Base-by-base conservation (phyloP, 2,888 invertebrate genomes). In the Onchidella celtica region DNA sequence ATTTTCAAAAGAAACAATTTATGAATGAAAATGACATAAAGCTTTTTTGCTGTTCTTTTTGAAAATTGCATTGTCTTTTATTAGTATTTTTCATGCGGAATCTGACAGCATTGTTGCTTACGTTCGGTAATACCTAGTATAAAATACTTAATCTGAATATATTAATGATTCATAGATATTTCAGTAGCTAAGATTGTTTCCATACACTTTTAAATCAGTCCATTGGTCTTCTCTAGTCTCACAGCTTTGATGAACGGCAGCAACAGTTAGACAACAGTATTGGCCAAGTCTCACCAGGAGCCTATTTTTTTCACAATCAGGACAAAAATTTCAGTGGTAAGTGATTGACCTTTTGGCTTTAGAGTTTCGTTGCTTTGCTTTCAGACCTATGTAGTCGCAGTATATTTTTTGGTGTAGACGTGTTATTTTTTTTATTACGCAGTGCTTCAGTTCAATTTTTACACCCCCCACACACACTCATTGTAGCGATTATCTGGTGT, bases 291-390 rank as follows among this genome's bases (percentile, higher is more conserved):
- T 85, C 85, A 24, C 89, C 89, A 38, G 90, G 89, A 24, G 88
- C 88, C 11, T 91, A 89, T 78, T 90, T 91, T 84, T 90, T 89
- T 78, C 68, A 63, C 21, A 79, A 29, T 11, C 73, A 76, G 55
- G 73, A 79, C 24, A 47, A 73, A 57, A 55, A 66, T 55, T 47
- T 65, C 57, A 36, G 34, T 66, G 73, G 79, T 79, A 79, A 73
- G 73, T 66, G 0, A 1, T 47, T 21, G n/a, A n/a, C n/a, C n/a
- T n/a, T 68, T 11, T 17, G 34, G 14, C 14, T 11, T 29, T 61
- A 24, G 61, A 17, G 17, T 47, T 47, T 47, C 17, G 6, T 47
- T 17, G 47, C 9, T 47, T 47, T 47, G 47, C 47, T 47, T 47
- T 47, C 47, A 47, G 17, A 17, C 17, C 47, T 47, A 47, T 4